Conservation (phyloP, 2,797 vertebrate genomes). For the Tragopan temminckii region DNA sequence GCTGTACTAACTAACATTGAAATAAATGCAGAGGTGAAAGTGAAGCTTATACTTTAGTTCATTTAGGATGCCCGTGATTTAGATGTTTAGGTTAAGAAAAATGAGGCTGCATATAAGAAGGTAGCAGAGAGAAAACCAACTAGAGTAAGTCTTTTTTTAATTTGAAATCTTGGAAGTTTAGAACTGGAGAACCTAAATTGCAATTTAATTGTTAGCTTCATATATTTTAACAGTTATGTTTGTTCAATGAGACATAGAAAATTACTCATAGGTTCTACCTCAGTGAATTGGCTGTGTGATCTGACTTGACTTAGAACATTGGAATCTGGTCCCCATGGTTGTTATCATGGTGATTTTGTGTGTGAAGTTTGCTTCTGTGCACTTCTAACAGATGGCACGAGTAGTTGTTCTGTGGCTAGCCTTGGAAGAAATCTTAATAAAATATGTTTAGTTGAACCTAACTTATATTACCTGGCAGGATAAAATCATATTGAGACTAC, state of each 20-base stretch:
- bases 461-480: not conserved
- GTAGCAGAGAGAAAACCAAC: not conserved
- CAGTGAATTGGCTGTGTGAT: not conserved
- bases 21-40: not conserved
- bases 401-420: not conserved
- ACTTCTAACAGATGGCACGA: not conserved
- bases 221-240: not conserved
- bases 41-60: not conserved
- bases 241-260: not conserved
- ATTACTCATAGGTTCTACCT: not conserved
- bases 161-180: not conserved
- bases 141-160: not conserved
- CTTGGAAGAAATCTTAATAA: not conserved
- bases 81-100: not conserved
- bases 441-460: not conserved
- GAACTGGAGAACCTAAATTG: not conserved
- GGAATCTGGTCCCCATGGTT: not conserved
- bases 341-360: not conserved
- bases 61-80: not conserved
- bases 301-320: not conserved
- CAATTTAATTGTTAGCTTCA: not conserved
- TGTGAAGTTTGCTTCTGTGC: not conserved
- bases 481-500: not conserved
- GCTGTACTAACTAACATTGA: not conserved
- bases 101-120: not conserved